These are phyloP conservation scores for Cryptus viduatorius DNA, from an alignment of 2,888 invertebrate genomes.

Conservation along the genomic window DNA sequence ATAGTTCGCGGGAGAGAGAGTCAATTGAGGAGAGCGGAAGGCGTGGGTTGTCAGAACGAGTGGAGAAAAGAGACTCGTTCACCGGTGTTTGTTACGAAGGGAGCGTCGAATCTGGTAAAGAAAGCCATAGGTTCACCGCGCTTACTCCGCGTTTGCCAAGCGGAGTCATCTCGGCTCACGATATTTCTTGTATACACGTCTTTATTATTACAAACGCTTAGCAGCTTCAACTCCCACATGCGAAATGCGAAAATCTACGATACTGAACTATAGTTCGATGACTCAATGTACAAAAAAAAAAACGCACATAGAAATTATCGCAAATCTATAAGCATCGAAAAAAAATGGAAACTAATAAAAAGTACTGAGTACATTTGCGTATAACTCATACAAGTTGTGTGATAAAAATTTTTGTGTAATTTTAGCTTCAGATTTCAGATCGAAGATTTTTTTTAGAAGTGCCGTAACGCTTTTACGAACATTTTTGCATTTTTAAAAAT, in stretches of 20 bases:
- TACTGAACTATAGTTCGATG: constrained; percentile 36
- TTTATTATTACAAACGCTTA: constrained; percentile 58
- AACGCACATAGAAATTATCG: background rate
- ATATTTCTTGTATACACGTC: constrained; percentile 25
- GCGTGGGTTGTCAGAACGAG: constrained; percentile 75
- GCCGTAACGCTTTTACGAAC: no score
- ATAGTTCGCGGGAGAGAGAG: constrained; percentile 67
- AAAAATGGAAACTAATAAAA: no score
- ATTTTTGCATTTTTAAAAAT: no score
- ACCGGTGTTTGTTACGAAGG: constrained; percentile 17
- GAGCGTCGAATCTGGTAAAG: constrained; percentile 48
- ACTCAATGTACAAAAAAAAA: constrained; percentile 25
- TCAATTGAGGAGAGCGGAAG: constrained; percentile 76
- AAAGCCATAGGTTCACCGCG: constrained; percentile 37
- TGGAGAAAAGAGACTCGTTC: background rate
- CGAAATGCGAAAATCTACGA: background rate
- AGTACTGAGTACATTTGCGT: no score
- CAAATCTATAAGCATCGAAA: no score
- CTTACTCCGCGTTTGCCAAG: constrained; percentile 9
- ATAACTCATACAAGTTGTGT: no score
- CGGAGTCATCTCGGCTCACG: constrained; percentile 7
- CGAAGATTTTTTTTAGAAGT: no score
- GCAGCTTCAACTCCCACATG: constrained; percentile 41
- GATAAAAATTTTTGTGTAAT: no score
- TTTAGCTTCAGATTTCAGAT: no score